Conservation (phyloP, 2,113 vertebrate species). For the Alouatta palliata region DNA sequence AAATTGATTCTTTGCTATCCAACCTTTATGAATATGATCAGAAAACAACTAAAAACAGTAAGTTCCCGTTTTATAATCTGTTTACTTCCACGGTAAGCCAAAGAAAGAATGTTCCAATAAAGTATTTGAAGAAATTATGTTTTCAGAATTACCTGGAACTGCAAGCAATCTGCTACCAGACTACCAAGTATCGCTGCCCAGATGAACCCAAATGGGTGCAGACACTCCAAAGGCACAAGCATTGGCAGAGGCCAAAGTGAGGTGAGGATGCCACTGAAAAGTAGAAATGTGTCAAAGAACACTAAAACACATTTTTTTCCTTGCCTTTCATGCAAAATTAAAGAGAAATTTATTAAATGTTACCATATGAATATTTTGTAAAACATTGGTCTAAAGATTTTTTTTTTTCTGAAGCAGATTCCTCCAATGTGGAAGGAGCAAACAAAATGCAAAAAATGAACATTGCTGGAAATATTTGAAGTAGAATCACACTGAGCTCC, state of each 20-base stretch:
- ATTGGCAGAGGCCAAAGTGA: neutral
- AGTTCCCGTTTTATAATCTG: neutral
- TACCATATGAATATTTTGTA: neutral
- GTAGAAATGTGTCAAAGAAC: neutral
- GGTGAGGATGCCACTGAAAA: neutral
- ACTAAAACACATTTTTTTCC: neutral
- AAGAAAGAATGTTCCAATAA: neutral
- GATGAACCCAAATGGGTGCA: neutral
- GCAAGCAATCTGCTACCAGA: neutral
- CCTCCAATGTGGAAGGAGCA: neutral
- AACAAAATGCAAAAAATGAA: neutral
- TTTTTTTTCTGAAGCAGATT: conserved; percentile 32
- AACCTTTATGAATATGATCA: neutral
- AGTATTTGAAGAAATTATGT: neutral
- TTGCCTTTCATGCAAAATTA: conserved; percentile 7
- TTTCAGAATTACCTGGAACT: neutral
- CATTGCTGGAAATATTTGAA: neutral
- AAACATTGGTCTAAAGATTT: neutral
- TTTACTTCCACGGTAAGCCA: neutral
- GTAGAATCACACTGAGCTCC: neutral
- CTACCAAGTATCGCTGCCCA: neutral
- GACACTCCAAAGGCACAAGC: accelerated
- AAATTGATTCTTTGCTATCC: neutral
- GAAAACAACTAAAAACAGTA: conserved; percentile 12
- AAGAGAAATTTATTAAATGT: neutral